phyloP scores from a whole-genome alignment of 2,888 invertebrate genomes.

The Netelia inedita region DNA sequence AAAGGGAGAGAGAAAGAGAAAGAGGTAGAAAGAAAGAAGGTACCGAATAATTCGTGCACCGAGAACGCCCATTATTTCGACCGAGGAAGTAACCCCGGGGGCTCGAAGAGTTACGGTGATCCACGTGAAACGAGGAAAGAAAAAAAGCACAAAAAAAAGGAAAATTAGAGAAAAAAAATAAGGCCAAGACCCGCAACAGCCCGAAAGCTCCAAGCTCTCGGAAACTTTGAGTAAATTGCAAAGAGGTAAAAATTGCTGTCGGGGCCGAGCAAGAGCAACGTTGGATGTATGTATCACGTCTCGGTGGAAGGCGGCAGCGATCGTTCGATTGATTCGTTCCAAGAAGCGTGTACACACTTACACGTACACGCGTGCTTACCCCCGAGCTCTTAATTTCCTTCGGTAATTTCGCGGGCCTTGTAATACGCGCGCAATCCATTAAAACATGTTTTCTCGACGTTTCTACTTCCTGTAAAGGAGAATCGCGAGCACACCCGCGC shows the following conservation, averaged over 20 bases:
- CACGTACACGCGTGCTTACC: constrained; percentile 69
- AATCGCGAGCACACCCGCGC: constrained; percentile 29
- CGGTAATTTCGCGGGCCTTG: constrained; percentile 76
- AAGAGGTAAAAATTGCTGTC: constrained; percentile 76
- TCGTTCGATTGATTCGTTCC: constrained; percentile 80
- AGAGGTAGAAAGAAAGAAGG: not conserved
- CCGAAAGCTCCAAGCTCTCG: constrained; percentile 69
- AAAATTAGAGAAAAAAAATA: constrained; percentile 20
- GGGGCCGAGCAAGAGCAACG: constrained; percentile 68
- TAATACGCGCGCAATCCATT: constrained; percentile 71
- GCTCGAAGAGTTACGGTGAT: constrained; percentile 49
- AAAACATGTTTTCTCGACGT: constrained; percentile 52
- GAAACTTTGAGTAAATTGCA: constrained; percentile 79
- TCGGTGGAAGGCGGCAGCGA: constrained; percentile 65
- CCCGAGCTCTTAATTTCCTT: constrained; percentile 78
- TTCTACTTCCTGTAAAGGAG: constrained; percentile 35
- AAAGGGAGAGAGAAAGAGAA: not conserved
- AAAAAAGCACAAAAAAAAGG: constrained; percentile 32
- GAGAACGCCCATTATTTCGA: constrained; percentile 58
- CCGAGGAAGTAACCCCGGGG: constrained; percentile 42
- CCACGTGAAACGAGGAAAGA: constrained; percentile 60
- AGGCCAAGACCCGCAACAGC: constrained; percentile 68
- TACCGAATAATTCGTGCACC: constrained; percentile 53
- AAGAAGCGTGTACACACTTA: constrained; percentile 74
- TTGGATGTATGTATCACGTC: constrained; percentile 16